Evolutionary conservation across 2,888 invertebrate genomes (phyloP), one percentile per base, ranked within the genome.

Genomic region (Chouioia cunea): DNA sequence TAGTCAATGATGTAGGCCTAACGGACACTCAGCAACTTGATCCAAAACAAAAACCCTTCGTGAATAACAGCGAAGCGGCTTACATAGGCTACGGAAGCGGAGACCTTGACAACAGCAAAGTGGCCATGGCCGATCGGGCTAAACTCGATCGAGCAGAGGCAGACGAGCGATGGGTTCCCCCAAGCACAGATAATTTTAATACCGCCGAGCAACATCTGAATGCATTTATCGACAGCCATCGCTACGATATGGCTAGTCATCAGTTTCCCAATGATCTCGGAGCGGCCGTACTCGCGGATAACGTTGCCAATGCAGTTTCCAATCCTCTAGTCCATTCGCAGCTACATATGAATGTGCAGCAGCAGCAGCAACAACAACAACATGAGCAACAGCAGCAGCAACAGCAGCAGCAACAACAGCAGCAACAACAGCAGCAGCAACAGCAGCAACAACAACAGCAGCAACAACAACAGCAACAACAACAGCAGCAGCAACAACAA

Each of bases 161-260:
- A 2, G 90, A 90, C 76, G 90, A 90, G 78, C 83, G 90, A 71
- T 91, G 91, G 90, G 89, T 90, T 15, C 90, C 90, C 18, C 90
- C 90, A 2, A 88, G 88, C 76, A 86, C 86, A 20, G 85, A 86
- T 1, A 81, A 74, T 18, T 84, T 85, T 68, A 82, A 83, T 75
- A 79, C 82, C 3, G 79, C 78, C 53, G 84, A 83, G 44, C 82
- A 78, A 27, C 81, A 81, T 18, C 46, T 84, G 10, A 82, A 79
- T 71, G 80, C 82, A 57, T 74, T 84, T 2, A 81, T 84, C 66
- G 84, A 85, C 18, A 81, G 79, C 43, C 84, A 84, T 71, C 80
- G 85, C 70, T 85, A 84, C 62, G 74, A 73, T 12, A 16, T 70
- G 2, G 52, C 56, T 6, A 44, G 36, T 0, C 83, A 83, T 63